Percentiles rank a stretch among this genome's conserved stretches.
These are phyloP conservation scores for Periphyllus acericola DNA, from an alignment of 2,888 invertebrate species.

Conservation along the genomic window DNA sequence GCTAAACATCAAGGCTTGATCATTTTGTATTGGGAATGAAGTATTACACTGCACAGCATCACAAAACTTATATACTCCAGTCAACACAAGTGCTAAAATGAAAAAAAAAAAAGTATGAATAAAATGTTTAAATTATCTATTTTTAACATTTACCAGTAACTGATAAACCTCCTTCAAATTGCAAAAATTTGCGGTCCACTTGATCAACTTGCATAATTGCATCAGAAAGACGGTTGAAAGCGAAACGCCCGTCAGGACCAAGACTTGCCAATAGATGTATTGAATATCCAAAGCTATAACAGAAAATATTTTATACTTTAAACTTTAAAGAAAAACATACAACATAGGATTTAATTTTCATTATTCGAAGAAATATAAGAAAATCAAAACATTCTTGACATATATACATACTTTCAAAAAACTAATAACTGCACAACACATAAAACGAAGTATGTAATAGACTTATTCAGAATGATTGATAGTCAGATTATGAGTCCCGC, in stretches of 20 bases:
- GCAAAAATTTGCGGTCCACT: constrained; percentile 85
- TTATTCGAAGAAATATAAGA: not conserved
- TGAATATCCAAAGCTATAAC: constrained; percentile 81
- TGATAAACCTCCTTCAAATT: constrained; percentile 92
- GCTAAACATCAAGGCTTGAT: constrained; percentile 87
- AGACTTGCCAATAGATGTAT: constrained; percentile 84
- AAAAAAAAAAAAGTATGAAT: not conserved
- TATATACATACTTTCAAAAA: too few relatives aligned
- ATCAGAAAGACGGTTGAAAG: constrained; percentile 85
- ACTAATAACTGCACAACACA: too few relatives aligned
- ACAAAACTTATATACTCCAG: constrained; percentile 74
- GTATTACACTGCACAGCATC: constrained; percentile 71
- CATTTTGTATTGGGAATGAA: constrained; percentile 77
- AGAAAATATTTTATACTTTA: constrained; percentile 20
- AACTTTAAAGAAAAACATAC: not conserved
- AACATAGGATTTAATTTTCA: not conserved
- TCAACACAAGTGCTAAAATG: constrained; percentile 71
- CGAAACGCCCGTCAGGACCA: constrained; percentile 74
- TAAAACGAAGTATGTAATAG: too few relatives aligned
- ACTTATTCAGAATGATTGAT: too few relatives aligned
- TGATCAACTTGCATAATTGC: constrained; percentile 96
- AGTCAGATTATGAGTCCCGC: too few relatives aligned
- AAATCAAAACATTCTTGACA: too few relatives aligned
- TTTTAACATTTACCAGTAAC: constrained; percentile 71
- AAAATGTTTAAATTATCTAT: constrained; percentile 16